Evolutionary conservation across 2,888 invertebrate genomes (phyloP), one percentile per base, ranked within the genome.

Genomic region (Protonemura montana): DNA sequence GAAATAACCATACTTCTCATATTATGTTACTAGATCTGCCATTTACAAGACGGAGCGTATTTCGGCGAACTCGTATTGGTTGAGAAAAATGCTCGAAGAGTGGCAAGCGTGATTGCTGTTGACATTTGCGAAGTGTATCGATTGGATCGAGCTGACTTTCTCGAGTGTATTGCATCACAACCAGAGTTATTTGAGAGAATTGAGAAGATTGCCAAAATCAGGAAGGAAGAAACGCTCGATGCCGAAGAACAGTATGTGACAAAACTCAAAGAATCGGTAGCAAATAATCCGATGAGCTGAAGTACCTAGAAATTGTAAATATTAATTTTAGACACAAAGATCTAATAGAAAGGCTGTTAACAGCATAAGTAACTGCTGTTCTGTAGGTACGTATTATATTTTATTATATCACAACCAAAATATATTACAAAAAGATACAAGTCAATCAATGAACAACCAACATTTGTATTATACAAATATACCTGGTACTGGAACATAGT

Each of bases 31-130:
- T 85, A 92, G 92, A 89, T 92, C 2, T 92, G 92, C 86, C 92
- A 93, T 89, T 90, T 94, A 76, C 92, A 93, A 89, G 94, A 94
- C 88, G 94, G 94, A 0, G 93, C 90, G 1, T 90, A 92, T 88
- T 93, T 93, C 88, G 93, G 92, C 0, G 93, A 93, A 88, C 90
- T 92, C 76, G 90, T 91, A 0, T 87, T 93, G 78, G 89, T 93
- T 13, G 90, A 91, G 89, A 90, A 91, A 1, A 91, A 91, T 80
- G 91, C 91, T 87, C 89, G 89, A 10, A 89, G 91, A 25, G 89
- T 90, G 0, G 92, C 91, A 0, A 91, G 89, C 10, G 91, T 93
- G 1, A 88, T 91, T 0, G 93, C 93, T 0, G 89, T 92, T 21
- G 92, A 92, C 87, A 91, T 91, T 27, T 91, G 92, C 87, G 92